Evolutionary conservation across 2,113 vertebrate species (phyloP).

Genomic region (Neolamprologus kungweensis): DNA sequence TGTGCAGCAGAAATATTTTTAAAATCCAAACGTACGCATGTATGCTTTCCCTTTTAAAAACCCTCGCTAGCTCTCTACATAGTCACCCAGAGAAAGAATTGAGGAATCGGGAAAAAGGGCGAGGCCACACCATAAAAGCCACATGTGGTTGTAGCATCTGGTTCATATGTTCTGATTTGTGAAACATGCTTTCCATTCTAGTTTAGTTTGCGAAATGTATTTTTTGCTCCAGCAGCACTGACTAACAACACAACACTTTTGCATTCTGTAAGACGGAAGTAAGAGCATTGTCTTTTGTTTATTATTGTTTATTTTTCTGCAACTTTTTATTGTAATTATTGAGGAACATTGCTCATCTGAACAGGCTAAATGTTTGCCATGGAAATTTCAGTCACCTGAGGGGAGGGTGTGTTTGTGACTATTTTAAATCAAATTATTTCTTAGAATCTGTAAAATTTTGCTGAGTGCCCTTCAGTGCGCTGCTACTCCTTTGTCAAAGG

Average conservation of each 20-base stretch:
- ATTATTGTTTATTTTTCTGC: not conserved
- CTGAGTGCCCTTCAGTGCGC: not conserved
- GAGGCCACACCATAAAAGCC: not conserved
- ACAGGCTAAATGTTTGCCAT: not conserved
- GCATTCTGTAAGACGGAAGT: not conserved
- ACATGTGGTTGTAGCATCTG: not conserved
- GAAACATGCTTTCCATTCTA: not conserved
- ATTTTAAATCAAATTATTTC: not conserved
- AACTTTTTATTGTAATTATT: not conserved
- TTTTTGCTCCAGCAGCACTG: not conserved
- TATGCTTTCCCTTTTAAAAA: not conserved
- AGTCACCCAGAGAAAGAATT: not conserved
- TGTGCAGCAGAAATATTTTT: not conserved
- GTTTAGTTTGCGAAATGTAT: not conserved
- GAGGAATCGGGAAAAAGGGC: not conserved
- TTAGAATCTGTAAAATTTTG: not conserved
- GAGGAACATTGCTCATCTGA: not conserved
- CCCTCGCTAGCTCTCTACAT: not conserved
- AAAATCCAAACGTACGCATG: not conserved
- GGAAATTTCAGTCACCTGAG: not conserved
- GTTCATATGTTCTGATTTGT: not conserved
- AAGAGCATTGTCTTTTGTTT: not conserved
- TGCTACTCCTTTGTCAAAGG: not conserved
- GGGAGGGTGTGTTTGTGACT: not conserved
- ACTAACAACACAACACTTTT: not conserved